Evolutionary conservation across 2,113 vertebrate genomes (phyloP), one percentile per base, ranked within the genome.

Genomic region (Laticauda laticaudata): DNA sequence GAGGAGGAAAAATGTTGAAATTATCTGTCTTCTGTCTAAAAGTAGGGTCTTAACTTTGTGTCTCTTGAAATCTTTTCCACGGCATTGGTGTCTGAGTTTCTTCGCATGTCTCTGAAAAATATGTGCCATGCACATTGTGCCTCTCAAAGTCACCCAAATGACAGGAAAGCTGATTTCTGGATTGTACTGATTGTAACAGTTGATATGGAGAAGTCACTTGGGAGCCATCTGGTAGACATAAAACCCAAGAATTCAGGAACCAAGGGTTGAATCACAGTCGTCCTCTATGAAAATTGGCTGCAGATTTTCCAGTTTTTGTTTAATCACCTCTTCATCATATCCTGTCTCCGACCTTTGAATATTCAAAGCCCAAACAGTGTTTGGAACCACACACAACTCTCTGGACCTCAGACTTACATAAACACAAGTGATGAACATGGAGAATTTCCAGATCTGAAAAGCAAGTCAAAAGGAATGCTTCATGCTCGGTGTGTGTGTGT

Each of bases 241-340:
- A 94, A 51, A 69, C 9, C 21, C 15, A 95, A 10, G 0, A 95
- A 59, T 48, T 59, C 75, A 92, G 53, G 21, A 7, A 93, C 91
- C 90, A n/a, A 20, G 56, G 54, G 21, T 39, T 93, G 89, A 90
- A 91, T 94, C 94, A 93, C 95, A 90, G 94, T 93, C 93, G 24
- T 57, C 94, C 89, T 95, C 94, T 81, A 8, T 89, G 90, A 26
- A 93, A 96, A 95, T 53, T 92, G 81, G 34, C 91, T 95, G 90
- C 96, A 97, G 94, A 95, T 94, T 93, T 91, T 92, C 21, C 1
- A 0, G 10, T 92, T 56, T 96, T 95, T 95, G 94, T 56, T 94
- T 48, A 86, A 56, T 94, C 43, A 94, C 93, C 91, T 39, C 92
- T 96, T 93, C 93, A 53, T 93, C 92, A 55, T 86, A n/a, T 93